A percentile compares a stretch with the other conserved stretches of the same genome.
Conservation (phyloP, 2,113 vertebrate genomes). For the Neodon shergylaensis region DNA sequence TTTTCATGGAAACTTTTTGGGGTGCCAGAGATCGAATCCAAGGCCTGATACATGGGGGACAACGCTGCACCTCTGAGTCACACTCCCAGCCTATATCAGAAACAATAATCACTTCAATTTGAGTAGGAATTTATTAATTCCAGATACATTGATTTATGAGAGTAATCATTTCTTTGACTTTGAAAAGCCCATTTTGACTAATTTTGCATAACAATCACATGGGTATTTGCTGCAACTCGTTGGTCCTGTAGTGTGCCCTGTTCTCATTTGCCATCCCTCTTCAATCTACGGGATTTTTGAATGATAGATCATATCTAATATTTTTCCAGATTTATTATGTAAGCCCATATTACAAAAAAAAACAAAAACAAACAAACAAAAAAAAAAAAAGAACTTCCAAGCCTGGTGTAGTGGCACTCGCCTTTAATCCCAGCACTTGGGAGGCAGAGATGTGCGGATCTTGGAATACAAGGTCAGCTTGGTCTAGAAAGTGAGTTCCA, state of each 20-base stretch:
- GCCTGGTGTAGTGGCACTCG: background rate
- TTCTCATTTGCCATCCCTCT: background rate
- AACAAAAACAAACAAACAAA: background rate
- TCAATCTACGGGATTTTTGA: background rate
- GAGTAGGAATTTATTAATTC: background rate
- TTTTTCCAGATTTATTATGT: background rate
- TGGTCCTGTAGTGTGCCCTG: background rate
- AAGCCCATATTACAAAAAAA: background rate
- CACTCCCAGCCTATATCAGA: background rate
- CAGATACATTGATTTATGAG: background rate
- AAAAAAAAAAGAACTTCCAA: background rate
- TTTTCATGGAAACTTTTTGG: background rate
- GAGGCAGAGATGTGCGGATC: background rate
- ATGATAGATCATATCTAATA: background rate
- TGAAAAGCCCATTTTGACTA: background rate
- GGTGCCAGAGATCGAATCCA: background rate
- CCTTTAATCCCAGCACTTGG: background rate
- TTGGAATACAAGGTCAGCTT: background rate
- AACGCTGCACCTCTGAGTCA: background rate
- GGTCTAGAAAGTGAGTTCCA: background rate
- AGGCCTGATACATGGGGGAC: background rate
- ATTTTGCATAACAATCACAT: background rate
- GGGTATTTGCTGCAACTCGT: background rate
- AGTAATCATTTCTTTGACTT: background rate
- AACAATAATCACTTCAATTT: slow-evolving; percentile 5